phyloP scores from a whole-genome alignment of 2,888 invertebrate species.

The Drosophila limbata region DNA sequence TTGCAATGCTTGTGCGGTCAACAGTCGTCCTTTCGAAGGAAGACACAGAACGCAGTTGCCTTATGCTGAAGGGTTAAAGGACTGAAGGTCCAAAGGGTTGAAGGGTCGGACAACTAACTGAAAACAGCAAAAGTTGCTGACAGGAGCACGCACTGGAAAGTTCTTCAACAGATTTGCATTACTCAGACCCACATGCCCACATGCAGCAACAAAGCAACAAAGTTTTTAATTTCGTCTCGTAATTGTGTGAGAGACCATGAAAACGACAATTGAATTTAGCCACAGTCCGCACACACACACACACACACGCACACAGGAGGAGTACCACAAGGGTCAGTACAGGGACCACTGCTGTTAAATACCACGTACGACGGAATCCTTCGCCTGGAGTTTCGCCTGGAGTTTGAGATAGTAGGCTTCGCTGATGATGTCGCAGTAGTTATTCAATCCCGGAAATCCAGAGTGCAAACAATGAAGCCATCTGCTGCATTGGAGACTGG shows the following conservation, averaged over 20 bases:
- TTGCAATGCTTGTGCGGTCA: conserved; percentile 31
- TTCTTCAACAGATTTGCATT: conserved; percentile 47
- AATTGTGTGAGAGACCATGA: conserved; percentile 44
- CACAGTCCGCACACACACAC: conserved; percentile 2
- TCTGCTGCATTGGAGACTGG: no score
- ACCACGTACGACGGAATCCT: no score
- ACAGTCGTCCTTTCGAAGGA: conserved; percentile 17
- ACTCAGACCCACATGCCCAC: conserved; percentile 43
- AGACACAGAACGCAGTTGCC: conserved; percentile 1
- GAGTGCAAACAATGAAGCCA: no score
- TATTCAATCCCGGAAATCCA: no score
- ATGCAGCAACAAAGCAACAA: conserved; percentile 32
- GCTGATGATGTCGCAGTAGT: no score
- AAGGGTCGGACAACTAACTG: background rate
- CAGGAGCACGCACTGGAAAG: conserved; percentile 25
- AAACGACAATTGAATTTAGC: conserved; percentile 50
- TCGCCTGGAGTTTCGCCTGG: no score
- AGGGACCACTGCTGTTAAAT: no score
- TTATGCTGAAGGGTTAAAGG: background rate
- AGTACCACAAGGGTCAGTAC: no score
- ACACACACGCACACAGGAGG: background rate
- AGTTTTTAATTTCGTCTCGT: conserved; percentile 50
- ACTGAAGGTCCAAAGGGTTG: background rate
- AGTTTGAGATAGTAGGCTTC: no score
- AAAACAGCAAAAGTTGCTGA: conserved; percentile 16